Conservation (phyloP, 2,113 vertebrate genomes). For the Hymenochirus boettgeri region DNA sequence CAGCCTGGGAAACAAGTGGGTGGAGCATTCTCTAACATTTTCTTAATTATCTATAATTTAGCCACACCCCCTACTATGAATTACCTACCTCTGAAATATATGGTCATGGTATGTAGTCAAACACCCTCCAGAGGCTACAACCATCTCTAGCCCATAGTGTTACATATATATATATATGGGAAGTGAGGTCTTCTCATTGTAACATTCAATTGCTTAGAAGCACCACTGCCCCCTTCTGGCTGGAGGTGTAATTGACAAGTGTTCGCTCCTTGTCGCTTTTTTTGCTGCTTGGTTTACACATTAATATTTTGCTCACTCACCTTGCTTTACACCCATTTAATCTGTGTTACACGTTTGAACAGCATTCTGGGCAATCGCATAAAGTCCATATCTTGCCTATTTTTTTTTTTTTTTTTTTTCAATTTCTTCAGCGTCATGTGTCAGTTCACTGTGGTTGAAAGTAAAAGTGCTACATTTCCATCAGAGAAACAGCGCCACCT, state of each 20-base stretch:
- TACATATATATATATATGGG: too few relatives aligned
- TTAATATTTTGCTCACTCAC: conserved; percentile 20
- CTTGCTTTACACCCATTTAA: conserved; percentile 8
- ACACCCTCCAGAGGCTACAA: too few relatives aligned
- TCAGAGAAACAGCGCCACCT: conserved; percentile 85
- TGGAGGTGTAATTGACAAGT: too few relatives aligned
- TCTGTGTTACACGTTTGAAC: not conserved
- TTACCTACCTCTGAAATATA: too few relatives aligned
- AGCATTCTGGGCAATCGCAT: not conserved
- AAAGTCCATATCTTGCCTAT: not conserved
- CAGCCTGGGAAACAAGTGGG: conserved; percentile 94
- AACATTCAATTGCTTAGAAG: too few relatives aligned
- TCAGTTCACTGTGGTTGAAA: conserved; percentile 85
- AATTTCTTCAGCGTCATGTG: conserved; percentile 81
- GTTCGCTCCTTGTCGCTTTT: too few relatives aligned
- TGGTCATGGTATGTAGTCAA: too few relatives aligned
- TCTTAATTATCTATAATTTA: too few relatives aligned
- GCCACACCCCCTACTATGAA: too few relatives aligned
- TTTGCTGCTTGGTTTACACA: conserved; percentile 8
- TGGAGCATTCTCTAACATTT: conserved; percentile 31
- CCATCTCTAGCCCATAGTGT: too few relatives aligned
- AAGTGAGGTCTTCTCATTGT: too few relatives aligned
- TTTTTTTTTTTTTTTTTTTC: conserved; percentile 25
- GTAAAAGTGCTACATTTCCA: conserved; percentile 88
- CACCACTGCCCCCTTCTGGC: too few relatives aligned